phyloP scores from a whole-genome alignment of 2,888 invertebrate species.

The Nephrotoma flavescens region DNA sequence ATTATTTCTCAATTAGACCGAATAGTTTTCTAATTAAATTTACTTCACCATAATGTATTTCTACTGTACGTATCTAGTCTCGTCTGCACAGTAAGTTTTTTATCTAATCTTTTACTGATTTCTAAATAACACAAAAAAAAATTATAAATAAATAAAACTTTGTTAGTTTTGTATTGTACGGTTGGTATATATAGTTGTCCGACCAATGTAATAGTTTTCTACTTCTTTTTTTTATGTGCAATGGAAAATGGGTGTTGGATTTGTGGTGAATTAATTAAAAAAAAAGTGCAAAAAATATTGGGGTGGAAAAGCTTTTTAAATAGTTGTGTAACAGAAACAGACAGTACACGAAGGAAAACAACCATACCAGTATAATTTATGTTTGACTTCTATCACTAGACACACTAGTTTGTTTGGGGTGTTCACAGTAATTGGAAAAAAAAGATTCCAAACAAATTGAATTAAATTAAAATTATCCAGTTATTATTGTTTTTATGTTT shows the following conservation, averaged over 20 bases:
- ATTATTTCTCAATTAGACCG: background rate
- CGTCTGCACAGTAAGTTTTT: background rate
- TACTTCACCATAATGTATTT: background rate
- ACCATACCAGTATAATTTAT: background rate
- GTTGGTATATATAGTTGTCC: background rate
- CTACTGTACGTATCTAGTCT: background rate
- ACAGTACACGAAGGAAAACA: background rate
- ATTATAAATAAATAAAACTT: background rate
- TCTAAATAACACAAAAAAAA: background rate
- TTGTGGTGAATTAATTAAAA: background rate
- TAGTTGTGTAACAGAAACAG: background rate
- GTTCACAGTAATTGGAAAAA: background rate
- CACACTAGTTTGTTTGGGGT: background rate
- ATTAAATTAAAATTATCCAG: background rate
- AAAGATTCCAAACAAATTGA: background rate
- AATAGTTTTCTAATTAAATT: background rate
- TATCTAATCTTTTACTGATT: background rate
- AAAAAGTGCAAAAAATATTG: background rate
- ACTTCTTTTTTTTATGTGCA: background rate
- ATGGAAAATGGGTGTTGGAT: background rate
- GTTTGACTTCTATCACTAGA: background rate
- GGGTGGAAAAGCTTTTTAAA: background rate
- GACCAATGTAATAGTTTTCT: background rate
- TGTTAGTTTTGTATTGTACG: background rate
- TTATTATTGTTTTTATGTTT: background rate